Conservation (phyloP, 2,888 invertebrate species). For the Philonicus albiceps region DNA sequence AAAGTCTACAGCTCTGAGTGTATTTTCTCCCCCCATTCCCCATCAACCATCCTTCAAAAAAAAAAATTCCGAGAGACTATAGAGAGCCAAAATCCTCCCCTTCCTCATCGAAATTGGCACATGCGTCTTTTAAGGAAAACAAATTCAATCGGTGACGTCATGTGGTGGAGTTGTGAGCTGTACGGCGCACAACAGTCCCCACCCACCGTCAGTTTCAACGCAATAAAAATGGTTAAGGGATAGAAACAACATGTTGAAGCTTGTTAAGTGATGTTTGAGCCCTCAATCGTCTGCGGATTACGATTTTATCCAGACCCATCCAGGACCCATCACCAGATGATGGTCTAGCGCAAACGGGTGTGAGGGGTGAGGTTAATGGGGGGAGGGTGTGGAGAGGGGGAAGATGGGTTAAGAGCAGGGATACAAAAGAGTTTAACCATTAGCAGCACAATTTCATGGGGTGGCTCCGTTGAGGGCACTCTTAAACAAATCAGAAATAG, state of each 20-base stretch:
- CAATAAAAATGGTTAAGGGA: conserved; percentile 8
- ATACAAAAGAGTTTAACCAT: background rate
- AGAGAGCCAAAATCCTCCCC: background rate
- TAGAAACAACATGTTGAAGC: conserved; percentile 26
- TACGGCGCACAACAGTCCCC: background rate
- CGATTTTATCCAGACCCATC: conserved; percentile 19
- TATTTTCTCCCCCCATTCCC: background rate
- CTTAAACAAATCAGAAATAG: background rate
- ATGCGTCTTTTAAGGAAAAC: conserved; percentile 28
- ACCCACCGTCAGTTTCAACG: background rate
- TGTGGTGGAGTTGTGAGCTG: background rate
- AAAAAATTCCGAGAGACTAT: background rate
- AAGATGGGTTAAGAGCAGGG: background rate
- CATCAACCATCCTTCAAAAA: too few relatives aligned
- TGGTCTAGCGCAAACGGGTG: background rate
- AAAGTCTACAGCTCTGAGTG: background rate
- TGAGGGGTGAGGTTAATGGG: background rate
- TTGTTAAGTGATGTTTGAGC: conserved; percentile 28
- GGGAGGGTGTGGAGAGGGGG: background rate
- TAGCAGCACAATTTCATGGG: background rate
- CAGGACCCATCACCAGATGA: background rate
- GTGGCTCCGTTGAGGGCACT: background rate
- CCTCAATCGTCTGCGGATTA: conserved; percentile 25
- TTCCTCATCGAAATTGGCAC: background rate
- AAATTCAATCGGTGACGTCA: conserved; percentile 36